Conservation (phyloP, 2,888 invertebrate species). For the Buathra laborator region DNA sequence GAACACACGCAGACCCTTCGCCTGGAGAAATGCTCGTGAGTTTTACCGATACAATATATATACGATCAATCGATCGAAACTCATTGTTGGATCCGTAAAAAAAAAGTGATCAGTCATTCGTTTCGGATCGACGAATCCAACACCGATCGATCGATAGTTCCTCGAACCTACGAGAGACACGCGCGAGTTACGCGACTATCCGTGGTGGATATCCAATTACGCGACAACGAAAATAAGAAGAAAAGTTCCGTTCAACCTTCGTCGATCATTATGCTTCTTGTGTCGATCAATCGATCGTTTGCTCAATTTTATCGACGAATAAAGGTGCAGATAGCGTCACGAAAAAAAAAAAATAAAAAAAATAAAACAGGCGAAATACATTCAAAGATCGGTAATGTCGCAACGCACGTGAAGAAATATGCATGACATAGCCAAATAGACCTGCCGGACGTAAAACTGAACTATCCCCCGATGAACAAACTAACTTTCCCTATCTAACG, state of each 20-base stretch:
- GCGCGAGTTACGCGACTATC: slow-evolving; percentile 44
- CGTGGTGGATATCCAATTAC: slow-evolving; percentile 49
- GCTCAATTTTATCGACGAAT: slow-evolving; percentile 31
- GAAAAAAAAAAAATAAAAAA: slow-evolving; percentile 27
- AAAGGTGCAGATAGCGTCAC: not conserved
- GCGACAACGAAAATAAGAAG: slow-evolving; percentile 37
- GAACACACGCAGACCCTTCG: slow-evolving; percentile 94
- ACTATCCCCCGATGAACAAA: slow-evolving; percentile 41
- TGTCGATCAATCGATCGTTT: slow-evolving; percentile 32
- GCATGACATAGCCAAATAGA: slow-evolving; percentile 43
- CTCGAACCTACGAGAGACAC: slow-evolving; percentile 29
- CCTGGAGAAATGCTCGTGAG: slow-evolving; percentile 93
- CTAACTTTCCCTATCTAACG: slow-evolving; percentile 43
- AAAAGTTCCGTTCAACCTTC: not conserved
- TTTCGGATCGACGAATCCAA: slow-evolving; percentile 40
- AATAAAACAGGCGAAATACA: slow-evolving; percentile 34
- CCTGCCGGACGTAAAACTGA: not conserved
- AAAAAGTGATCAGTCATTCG: slow-evolving; percentile 35
- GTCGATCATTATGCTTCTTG: slow-evolving; percentile 29
- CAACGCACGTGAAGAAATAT: slow-evolving; percentile 47
- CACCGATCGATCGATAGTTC: slow-evolving; percentile 35
- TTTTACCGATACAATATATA: slow-evolving; percentile 70
- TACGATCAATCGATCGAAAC: not conserved
- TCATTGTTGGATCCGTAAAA: not conserved
- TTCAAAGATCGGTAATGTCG: slow-evolving; percentile 47